Conservation (phyloP, 2,888 invertebrate species). For the Clunio marinus region DNA sequence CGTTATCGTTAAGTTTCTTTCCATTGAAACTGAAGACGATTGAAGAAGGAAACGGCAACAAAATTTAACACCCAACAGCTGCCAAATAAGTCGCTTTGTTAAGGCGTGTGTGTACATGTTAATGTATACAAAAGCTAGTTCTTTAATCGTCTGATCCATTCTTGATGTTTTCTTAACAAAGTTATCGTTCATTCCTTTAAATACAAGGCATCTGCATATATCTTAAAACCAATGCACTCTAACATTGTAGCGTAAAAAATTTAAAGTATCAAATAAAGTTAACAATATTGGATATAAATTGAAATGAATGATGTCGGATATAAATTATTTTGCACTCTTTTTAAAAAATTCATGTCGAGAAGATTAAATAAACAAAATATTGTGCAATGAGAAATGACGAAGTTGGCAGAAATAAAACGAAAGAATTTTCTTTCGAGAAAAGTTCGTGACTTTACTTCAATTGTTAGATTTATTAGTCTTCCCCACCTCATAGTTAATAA, state of each 20-base stretch:
- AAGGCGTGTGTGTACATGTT: neutral
- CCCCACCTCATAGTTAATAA: too few relatives aligned
- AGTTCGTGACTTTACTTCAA: too few relatives aligned
- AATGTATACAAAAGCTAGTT: too few relatives aligned
- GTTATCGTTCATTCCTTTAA: too few relatives aligned
- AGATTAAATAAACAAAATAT: slow-evolving; percentile 21
- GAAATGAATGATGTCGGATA: neutral
- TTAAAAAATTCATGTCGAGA: slow-evolving; percentile 28
- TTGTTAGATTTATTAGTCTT: too few relatives aligned
- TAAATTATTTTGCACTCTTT: slow-evolving; percentile 27
- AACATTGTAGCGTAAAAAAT: slow-evolving; percentile 13
- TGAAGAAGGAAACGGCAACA: neutral
- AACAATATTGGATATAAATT: slow-evolving; percentile 21
- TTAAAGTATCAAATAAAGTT: neutral
- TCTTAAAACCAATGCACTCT: neutral
- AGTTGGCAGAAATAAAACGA: too few relatives aligned
- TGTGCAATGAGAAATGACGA: neutral
- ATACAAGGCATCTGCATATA: too few relatives aligned
- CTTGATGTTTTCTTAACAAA: neutral
- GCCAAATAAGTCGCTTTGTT: slow-evolving; percentile 13
- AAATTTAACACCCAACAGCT: slow-evolving; percentile 34
- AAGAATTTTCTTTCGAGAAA: too few relatives aligned
- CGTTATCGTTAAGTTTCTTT: neutral
- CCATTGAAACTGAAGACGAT: neutral
- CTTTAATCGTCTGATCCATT: slow-evolving; percentile 7